Evolutionary conservation across 2,888 invertebrate species (phyloP), one percentile per base, ranked within the genome.

Genomic region (Cephus pulcher): DNA sequence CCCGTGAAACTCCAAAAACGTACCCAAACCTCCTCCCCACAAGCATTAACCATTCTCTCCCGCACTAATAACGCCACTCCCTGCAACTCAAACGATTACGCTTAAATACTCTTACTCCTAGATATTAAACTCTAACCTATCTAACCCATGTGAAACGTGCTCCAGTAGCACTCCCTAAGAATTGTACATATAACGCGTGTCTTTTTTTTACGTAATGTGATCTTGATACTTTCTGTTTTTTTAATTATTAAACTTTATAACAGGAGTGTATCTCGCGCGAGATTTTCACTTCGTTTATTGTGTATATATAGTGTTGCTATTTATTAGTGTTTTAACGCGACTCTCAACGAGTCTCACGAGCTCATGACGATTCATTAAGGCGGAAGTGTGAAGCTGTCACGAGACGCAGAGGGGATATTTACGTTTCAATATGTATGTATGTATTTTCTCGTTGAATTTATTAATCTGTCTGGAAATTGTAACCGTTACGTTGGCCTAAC

Each of bases 391-490:
- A 78, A 78, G 78, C 78, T 80, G 80, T 75, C 77, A 75, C 80
- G 74, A 75, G 79, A 76, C 73, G 76, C 76, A 78, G 77, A 35
- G 82, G 80, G 81, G 78, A 81, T 82, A 81, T 77, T 79, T 79
- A 80, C 83, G 80, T 81, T 79, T 82, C 83, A 77, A 79, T 82
- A 84, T 84, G 84, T 84, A 84, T 84, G 84, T 84, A 84, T 84
- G 84, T 82, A 83, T 80, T 84, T 81, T 83, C 69, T 78, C 15
- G 11, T 71, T 32, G 35, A 12, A n/a, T 75, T 37, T 56, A 56
- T 73, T 73, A 15, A 23, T 40, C 23, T 77, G 70, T 70, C n/a
- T 76, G 34, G 34, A 30, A n/a, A 30, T 30, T 35, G 68, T 9
- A 56, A 56, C 23, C 40, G 6, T 23, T 23, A 56, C 23, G 23